phyloP scores from a whole-genome alignment of 2,888 invertebrate genomes.

The Patella depressa region DNA sequence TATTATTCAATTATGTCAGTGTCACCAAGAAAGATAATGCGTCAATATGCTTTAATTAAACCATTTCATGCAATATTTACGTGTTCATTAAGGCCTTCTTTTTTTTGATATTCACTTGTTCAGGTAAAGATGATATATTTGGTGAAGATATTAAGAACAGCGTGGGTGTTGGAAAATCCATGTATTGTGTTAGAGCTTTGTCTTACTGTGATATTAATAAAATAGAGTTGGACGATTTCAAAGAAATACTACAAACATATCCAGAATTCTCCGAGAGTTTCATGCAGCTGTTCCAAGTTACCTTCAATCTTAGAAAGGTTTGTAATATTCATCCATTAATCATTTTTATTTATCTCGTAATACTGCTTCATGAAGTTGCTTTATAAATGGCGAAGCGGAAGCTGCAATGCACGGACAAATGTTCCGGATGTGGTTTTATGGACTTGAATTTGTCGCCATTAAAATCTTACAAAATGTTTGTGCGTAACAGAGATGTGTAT shows the following conservation, averaged over 20 bases:
- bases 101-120: neutral
- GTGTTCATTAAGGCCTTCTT: too few relatives aligned
- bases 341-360: neutral
- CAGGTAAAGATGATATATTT: conserved; percentile 71
- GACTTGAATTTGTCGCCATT: neutral
- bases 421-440: neutral
- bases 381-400: neutral
- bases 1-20: too few relatives aligned
- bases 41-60: too few relatives aligned
- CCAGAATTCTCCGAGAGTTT: conserved; percentile 70
- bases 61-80: too few relatives aligned
- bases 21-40: too few relatives aligned
- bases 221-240: conserved; percentile 66
- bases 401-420: neutral
- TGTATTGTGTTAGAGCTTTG: conserved; percentile 68
- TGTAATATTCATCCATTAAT: conserved; percentile 28
- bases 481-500: too few relatives aligned
- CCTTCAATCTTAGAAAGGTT: conserved; percentile 69
- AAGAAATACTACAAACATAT: conserved; percentile 68
- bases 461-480: too few relatives aligned
- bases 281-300: conserved; percentile 64
- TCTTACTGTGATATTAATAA: conserved; percentile 71
- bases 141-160: conserved; percentile 65
- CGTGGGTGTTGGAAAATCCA: conserved; percentile 64
- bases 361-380: neutral